phyloP scores from a whole-genome alignment of 2,888 invertebrate species.

The Melipona bicolor region DNA sequence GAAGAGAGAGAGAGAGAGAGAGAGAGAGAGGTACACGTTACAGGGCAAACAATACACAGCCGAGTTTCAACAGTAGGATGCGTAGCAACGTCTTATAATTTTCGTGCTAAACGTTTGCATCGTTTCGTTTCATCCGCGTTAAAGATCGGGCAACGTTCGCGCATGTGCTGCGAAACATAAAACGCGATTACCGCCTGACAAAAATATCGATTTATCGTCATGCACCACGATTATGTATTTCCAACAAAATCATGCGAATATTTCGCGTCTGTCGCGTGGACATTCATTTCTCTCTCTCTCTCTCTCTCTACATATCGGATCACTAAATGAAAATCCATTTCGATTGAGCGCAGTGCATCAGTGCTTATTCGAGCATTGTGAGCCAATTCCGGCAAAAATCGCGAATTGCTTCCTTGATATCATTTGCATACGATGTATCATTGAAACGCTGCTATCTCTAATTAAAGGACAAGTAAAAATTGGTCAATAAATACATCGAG shows the following conservation, averaged over 20 bases:
- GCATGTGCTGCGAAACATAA: background rate
- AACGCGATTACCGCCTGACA: conserved; percentile 26
- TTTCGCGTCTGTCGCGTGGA: background rate
- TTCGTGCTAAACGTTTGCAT: background rate
- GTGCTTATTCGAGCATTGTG: conserved; percentile 7
- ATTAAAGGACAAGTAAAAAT: too few relatives aligned
- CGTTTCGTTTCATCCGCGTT: conserved; percentile 15
- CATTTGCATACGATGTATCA: background rate
- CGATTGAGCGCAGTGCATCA: background rate
- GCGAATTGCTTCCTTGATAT: background rate
- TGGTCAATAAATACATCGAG: too few relatives aligned
- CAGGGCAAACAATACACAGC: background rate
- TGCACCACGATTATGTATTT: conserved; percentile 4
- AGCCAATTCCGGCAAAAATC: background rate
- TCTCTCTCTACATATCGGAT: background rate
- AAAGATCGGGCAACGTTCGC: conserved; percentile 26
- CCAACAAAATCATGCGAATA: conserved; percentile 9
- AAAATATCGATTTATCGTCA: conserved; percentile 37
- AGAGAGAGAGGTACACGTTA: background rate
- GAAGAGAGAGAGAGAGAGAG: too few relatives aligned
- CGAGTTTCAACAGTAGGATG: background rate
- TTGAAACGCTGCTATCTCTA: too few relatives aligned
- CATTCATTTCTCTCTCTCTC: background rate
- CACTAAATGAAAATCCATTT: conserved; percentile 38
- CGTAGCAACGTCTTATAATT: conserved; percentile 12